Evolutionary conservation across 2,797 vertebrate species (phyloP), one percentile per base, ranked within the genome.

Genomic region (Mionectes olivaceus): DNA sequence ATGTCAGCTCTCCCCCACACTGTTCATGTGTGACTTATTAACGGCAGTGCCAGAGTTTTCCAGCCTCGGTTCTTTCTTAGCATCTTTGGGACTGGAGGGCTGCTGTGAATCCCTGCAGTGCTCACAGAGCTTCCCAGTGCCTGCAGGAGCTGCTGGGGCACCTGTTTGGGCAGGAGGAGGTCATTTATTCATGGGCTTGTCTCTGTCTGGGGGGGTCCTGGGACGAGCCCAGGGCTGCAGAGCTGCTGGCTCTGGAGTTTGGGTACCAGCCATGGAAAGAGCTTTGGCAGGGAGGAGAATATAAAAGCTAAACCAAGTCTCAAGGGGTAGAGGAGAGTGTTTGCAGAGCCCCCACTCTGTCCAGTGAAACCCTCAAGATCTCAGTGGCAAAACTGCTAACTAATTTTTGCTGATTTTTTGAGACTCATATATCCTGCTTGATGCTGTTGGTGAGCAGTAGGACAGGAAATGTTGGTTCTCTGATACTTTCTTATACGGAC

Each of bases 371-470:
- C 85, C 39, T 39, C 49, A 33, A 22, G 89, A 82, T 35, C 53
- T 93, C 89, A 74, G 64, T 63, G 83, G 75, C 96, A 98, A 93
- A 98, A 98, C 99, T 99, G 99, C 98, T 99, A 99, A 99, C 98
- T 71, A 0, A 78, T 90, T 90, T 90, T 90, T 90, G 87, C 87
- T 78, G 98, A 94, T 98, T 99, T 98, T 98, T 98, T 98, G 98
- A 98, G 96, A 95, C 96, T 97, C 94, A 50, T 96, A 92, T 97
- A 89, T 92, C 90, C 84, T 97, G 81, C 97, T 96, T 71, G 91
- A 37, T 96, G 87, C 95, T 88, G 71, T 25, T 60, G 91, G 53
- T 74, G 75, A 47, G 90, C 53, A 53, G 8, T 68, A 79, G 88
- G 76, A 85, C 90, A 89, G 96, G 93, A 79, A 61, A 43, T 41